phyloP scores from a whole-genome alignment of 2,113 vertebrate genomes.

The Piprites chloris region DNA sequence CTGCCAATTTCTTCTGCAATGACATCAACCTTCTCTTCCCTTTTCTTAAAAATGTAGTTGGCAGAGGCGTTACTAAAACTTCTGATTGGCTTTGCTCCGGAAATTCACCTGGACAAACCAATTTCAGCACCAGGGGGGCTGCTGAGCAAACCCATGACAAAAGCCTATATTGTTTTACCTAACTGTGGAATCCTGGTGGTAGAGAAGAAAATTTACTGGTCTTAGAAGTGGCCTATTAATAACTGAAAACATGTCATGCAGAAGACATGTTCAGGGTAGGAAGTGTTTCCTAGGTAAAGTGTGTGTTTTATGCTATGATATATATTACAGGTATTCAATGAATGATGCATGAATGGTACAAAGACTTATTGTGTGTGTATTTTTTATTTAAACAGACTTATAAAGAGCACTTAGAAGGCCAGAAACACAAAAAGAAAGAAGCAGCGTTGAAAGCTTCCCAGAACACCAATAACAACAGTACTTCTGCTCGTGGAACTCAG shows the following conservation, averaged over 20 bases:
- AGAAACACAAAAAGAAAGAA: constrained; percentile 99
- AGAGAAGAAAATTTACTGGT: neutral
- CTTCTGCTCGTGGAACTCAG: constrained; percentile 87
- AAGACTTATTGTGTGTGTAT: neutral
- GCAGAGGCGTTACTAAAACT: too few species aligned
- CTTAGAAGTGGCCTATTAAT: neutral
- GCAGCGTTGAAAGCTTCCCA: constrained; percentile 93
- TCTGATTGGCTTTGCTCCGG: too few species aligned
- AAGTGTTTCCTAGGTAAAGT: neutral
- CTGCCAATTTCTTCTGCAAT: too few species aligned
- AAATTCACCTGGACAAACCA: too few species aligned
- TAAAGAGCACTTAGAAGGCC: constrained; percentile 97
- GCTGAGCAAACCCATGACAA: too few species aligned
- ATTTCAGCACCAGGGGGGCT: too few species aligned
- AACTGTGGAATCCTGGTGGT: neutral
- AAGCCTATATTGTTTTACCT: neutral
- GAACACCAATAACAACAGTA: constrained; percentile 79
- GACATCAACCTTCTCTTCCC: too few species aligned
- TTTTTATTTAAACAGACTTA: constrained; percentile 86
- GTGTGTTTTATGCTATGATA: neutral
- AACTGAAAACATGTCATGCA: neutral
- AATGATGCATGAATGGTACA: neutral
- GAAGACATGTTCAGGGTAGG: neutral
- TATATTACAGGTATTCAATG: neutral
- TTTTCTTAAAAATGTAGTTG: too few species aligned